Conservation (phyloP, 2,888 invertebrate genomes). For the Harmothoe impar region DNA sequence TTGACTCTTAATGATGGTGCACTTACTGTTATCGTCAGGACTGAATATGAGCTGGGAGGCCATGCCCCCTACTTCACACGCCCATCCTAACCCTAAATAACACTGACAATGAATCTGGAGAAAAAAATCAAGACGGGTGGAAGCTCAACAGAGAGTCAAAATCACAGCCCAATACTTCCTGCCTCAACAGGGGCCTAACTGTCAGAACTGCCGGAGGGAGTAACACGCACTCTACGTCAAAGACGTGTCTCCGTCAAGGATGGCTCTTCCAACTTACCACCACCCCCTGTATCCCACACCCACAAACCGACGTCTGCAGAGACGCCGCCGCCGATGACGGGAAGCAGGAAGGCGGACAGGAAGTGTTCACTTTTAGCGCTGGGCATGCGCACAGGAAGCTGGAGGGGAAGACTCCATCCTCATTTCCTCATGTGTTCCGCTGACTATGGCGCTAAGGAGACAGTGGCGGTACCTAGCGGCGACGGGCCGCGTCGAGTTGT, state of each 20-base stretch:
- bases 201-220: slow-evolving; percentile 39
- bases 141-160: slow-evolving; percentile 10
- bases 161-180: slow-evolving; percentile 28
- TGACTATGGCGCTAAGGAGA: slow-evolving; percentile 18
- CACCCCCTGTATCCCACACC: not conserved
- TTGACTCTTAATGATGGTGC: no score
- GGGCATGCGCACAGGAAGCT: not conserved
- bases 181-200: not conserved
- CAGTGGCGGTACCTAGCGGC: slow-evolving; percentile 25
- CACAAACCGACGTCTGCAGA: not conserved
- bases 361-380: slow-evolving; percentile 21
- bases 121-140: not conserved
- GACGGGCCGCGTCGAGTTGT: slow-evolving; percentile 17
- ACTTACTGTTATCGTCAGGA: no score
- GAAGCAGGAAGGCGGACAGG: slow-evolving; percentile 51
- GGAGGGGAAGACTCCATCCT: slow-evolving; percentile 34
- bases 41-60: no score
- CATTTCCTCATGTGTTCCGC: slow-evolving; percentile 52
- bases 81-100: not conserved
- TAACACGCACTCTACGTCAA: slow-evolving; percentile 21
- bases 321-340: not conserved
- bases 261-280: slow-evolving; percentile 3
- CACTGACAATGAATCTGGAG: not conserved
- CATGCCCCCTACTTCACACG: no score
- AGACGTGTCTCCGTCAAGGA: slow-evolving; percentile 27